phyloP scores from a whole-genome alignment of 2,888 invertebrate genomes.

The Perizoma affinitatum region DNA sequence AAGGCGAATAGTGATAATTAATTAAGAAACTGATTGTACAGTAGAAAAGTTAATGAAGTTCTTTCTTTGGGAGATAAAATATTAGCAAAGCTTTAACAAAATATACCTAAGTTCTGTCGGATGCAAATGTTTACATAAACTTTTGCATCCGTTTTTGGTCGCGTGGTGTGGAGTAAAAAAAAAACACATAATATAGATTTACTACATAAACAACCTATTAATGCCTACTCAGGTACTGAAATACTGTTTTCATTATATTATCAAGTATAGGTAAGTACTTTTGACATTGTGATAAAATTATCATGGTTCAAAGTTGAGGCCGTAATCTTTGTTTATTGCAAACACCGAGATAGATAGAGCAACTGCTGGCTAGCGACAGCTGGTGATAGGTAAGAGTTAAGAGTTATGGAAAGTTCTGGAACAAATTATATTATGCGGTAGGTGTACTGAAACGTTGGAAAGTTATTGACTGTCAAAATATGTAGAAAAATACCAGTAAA shows the following conservation, averaged over 20 bases:
- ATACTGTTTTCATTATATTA: too few relatives aligned
- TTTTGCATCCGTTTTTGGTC: too few relatives aligned
- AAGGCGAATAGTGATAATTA: slow-evolving; percentile 20
- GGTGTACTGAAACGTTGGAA: too few relatives aligned
- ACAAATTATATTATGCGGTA: neutral
- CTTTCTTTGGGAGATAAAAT: neutral
- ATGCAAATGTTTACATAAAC: too few relatives aligned
- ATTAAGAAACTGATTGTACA: neutral
- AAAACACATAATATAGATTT: too few relatives aligned
- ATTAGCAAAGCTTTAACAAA: too few relatives aligned
- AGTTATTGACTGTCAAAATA: neutral
- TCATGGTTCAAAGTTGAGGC: slow-evolving; percentile 52
- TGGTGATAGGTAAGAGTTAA: slow-evolving; percentile 14
- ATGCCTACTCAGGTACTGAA: too few relatives aligned
- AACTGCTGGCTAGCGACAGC: slow-evolving; percentile 15
- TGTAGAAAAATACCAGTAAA: neutral
- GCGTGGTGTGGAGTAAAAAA: too few relatives aligned
- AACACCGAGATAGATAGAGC: slow-evolving; percentile 23
- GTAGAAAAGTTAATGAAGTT: neutral
- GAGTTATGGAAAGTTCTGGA: slow-evolving; percentile 14
- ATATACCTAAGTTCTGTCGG: too few relatives aligned
- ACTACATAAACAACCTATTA: too few relatives aligned
- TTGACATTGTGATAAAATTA: slow-evolving; percentile 49
- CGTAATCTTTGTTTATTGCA: slow-evolving; percentile 38
- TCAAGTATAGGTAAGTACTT: slow-evolving; percentile 26